Conservation (phyloP, 2,113 vertebrate species). For the Murina feae region DNA sequence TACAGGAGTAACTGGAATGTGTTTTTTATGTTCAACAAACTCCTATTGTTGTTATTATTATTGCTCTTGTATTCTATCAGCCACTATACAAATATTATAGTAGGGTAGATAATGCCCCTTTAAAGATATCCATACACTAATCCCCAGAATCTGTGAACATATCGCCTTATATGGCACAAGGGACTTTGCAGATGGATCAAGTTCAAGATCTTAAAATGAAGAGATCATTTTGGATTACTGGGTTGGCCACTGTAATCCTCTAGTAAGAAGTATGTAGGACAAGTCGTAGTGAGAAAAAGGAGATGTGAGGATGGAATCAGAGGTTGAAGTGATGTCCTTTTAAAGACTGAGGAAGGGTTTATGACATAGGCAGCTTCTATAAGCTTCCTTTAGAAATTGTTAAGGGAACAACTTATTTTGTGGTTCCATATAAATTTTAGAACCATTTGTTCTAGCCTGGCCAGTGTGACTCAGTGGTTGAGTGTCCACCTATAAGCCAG, state of each 20-base stretch:
- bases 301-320: not conserved
- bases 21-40: not conserved
- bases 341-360: not conserved
- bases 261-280: not conserved
- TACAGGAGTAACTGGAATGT: not conserved
- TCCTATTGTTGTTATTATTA: not conserved
- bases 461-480: too few relatives aligned
- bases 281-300: not conserved
- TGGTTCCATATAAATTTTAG: not conserved
- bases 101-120: not conserved
- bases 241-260: not conserved
- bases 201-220: not conserved
- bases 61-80: not conserved
- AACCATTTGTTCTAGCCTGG: not conserved
- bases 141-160: not conserved
- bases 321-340: not conserved
- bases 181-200: not conserved
- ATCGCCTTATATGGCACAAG: not conserved
- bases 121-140: not conserved
- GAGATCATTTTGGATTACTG: not conserved
- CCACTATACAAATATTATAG: not conserved
- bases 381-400: not conserved
- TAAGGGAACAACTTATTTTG: not conserved
- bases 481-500: too few relatives aligned
- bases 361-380: not conserved